Base-by-base conservation (phyloP, 2,797 vertebrate species). In the Hydrolagus colliei region DNA sequence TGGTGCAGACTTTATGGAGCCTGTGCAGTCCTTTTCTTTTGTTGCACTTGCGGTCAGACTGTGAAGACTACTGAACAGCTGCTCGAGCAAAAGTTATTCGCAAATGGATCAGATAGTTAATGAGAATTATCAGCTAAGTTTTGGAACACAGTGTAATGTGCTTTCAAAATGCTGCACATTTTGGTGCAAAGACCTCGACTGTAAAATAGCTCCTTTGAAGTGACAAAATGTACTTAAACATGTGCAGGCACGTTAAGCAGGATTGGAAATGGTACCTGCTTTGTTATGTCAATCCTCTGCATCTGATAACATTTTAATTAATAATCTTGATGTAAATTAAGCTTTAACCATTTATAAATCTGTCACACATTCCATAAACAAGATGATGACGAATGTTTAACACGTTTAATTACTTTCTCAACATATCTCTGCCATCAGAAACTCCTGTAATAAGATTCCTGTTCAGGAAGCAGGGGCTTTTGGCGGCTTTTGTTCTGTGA, bases 361-460 rank as follows among this genome's bases (percentile, higher is more conserved):
- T 80, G 13, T 67, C 13, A 11, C 62, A 63, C 22, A 9, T 80
- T 67, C 78, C 67, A 80, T 9, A 18, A 63, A 10, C 78, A 67
- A 35, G 62, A 16, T 67, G 22, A 80, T 67, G 78, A 67, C 62
- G 65, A 80, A 2, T 65, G 13, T 67, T 79, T 32, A 65, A 65
- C n/a, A 79, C 61, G 20, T 61, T 2, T 10, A 61, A 77, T 27
- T 65, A 65, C 8, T 79, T 79, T 65, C 78, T 67, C 22, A 35
- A 67, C 78, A 32, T 32, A 80, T 80, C 61, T 32, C 5, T 67
- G 14, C 72, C 67, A 62, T 78, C 67, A 14, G 10, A 72, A 27
- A 16, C 61, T 72, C n/a, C 65, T n/a, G 65, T 79, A 79, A 86
- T 27, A 16, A 22, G 22, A 80, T 62, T 79, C 13, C 71, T 27